phyloP scores from a whole-genome alignment of 1,140 invertebrate genomes.

The Cyclargus thomasi region DNA sequence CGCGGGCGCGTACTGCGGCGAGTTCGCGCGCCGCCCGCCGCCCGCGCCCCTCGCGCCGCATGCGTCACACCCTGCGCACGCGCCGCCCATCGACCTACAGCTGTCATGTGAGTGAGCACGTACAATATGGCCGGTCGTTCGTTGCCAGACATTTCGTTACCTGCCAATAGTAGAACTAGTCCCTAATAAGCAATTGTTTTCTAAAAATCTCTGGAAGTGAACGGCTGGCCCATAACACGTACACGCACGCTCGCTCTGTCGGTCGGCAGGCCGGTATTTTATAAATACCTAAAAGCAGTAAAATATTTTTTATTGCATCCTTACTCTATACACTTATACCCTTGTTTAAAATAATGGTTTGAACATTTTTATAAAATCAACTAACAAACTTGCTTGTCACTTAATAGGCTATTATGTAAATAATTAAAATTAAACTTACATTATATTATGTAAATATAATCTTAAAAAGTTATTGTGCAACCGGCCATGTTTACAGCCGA shows the following conservation, averaged over 20 bases:
- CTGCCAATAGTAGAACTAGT: too few species aligned
- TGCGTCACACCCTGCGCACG: slow-evolving; percentile 36
- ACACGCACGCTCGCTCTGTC: background rate
- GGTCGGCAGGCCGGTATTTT: background rate
- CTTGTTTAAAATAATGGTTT: background rate
- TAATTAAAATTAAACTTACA: background rate
- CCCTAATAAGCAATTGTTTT: too few species aligned
- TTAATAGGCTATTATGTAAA: too few species aligned
- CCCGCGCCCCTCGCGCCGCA: slow-evolving; percentile 65
- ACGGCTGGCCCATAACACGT: background rate
- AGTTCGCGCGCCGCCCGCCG: slow-evolving; percentile 68
- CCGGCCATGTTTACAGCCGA: background rate
- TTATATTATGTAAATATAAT: background rate
- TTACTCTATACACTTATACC: background rate
- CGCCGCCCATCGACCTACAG: slow-evolving; percentile 61
- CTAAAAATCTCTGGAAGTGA: background rate
- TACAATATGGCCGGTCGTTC: background rate
- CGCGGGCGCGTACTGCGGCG: slow-evolving; percentile 56
- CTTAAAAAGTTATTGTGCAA: background rate
- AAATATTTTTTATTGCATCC: too few species aligned
- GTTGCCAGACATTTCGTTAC: background rate
- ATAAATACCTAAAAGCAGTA: background rate
- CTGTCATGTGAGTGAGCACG: slow-evolving; percentile 40
- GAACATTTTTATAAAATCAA: background rate
- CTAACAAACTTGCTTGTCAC: background rate